Base-by-base conservation (phyloP, 2,888 invertebrate genomes). In the Lithophane leautieri region DNA sequence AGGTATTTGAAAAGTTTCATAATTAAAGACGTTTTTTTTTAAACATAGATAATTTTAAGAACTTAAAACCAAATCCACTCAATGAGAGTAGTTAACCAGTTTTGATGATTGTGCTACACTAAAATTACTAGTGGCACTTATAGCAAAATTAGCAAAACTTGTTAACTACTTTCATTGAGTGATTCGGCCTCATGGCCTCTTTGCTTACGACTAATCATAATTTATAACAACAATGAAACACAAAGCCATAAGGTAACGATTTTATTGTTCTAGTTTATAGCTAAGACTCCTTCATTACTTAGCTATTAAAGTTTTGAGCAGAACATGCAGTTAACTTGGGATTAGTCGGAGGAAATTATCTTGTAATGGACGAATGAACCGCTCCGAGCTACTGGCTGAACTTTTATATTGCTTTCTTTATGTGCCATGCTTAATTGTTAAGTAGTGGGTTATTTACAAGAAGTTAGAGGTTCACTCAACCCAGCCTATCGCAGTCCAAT, bases 241-340 rank as follows among this genome's bases (percentile, higher is more conserved):
- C 19, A n/a, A 42, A 9, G n/a, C 47, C 50, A 50, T 16, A 40
- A 8, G 14, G 44, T 34, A 42, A 74, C 61, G 25, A 28, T 19
- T 54, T 14, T 54, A 44, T 42, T 47, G 47, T 82, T 68, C 40
- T 58, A 71, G 63, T 56, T 78, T 74, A 22, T 65, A 50, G 28
- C 42, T 34, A 56, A 44, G 40, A 67, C 40, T 58, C 28, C 12
- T 66, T 67, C 47, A 79, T 83, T 67, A 73, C 63, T 63, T 52
- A 40, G 63, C 81, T 68, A 66, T 60, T 81, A 73, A 83, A 82
- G 74, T 82, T 80, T 61, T 44, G 60, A 80, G 50, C 56, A 60
- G 67, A 79, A 54, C 73, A 79, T 73, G 80, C 80, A 78, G 80
- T 81, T 81, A 79, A 65, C 81, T 79, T 54, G 50, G 68, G n/a